Percentiles rank a stretch among this genome's conserved stretches.
phyloP scores from a whole-genome alignment of 2,797 vertebrate genomes.

The Orestias chungarensis region DNA sequence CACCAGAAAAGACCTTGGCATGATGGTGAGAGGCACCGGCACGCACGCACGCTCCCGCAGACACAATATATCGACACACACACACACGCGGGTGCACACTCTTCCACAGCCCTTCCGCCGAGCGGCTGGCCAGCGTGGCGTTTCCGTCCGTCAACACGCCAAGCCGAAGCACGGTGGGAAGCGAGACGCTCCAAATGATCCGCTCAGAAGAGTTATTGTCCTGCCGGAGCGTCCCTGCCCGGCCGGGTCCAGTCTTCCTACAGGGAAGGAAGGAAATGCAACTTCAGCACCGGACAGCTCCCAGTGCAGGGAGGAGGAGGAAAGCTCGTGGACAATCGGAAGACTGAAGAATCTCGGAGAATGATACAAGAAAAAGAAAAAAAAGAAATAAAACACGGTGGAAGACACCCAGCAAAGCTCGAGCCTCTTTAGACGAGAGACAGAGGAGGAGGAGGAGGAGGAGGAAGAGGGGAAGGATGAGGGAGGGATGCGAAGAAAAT shows the following conservation, averaged over 20 bases:
- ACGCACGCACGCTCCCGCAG: conserved; percentile 37
- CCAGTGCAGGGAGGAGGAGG: conserved; percentile 39
- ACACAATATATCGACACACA: conserved; percentile 8
- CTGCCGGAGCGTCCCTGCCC: conserved; percentile 14
- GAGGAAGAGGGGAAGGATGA: conserved; percentile 38
- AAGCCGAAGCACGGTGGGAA: conserved; percentile 34
- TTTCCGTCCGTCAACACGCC: conserved; percentile 50
- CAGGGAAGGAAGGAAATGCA: conserved; percentile 67
- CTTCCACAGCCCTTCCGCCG: conserved; percentile 44
- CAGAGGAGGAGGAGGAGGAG: conserved; percentile 33
- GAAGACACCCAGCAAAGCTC: conserved; percentile 48
- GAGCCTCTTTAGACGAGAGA: conserved; percentile 41
- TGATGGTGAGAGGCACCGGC: conserved; percentile 77
- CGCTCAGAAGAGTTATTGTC: conserved; percentile 20
- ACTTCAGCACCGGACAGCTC: conserved; percentile 88
- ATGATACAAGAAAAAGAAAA: conserved; percentile 6
- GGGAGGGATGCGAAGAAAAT: conserved; percentile 46
- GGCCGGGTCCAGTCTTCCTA: conserved; percentile 44
- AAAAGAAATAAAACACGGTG: conserved; percentile 1
- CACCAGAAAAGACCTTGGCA: conserved; percentile 98
- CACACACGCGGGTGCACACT: conserved; percentile 41
- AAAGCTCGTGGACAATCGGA: conserved; percentile 18
- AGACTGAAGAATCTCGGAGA: conserved; percentile 31
- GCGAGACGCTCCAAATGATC: conserved; percentile 22
- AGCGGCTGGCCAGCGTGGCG: conserved; percentile 72